Evolutionary conservation across 1,140 invertebrate genomes (phyloP).

Genomic region (Lerema accius): DNA sequence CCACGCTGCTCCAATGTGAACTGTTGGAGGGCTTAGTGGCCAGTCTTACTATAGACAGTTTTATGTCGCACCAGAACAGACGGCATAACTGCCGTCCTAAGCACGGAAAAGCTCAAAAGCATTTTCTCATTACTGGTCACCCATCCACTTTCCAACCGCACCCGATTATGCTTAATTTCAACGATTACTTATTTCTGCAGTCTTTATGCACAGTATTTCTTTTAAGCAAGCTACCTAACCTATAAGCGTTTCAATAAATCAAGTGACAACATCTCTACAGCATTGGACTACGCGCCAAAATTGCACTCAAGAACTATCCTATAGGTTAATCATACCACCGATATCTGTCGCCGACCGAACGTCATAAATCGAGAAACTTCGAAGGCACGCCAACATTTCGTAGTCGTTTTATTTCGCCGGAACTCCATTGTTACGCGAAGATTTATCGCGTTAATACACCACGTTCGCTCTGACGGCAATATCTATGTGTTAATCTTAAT

Average conservation of each 20-base stretch:
- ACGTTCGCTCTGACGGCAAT: slow-evolving; percentile 38
- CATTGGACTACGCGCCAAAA: slow-evolving; percentile 4
- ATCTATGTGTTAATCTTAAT: slow-evolving; percentile 27
- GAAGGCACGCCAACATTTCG: slow-evolving; percentile 40
- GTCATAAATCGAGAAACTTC: slow-evolving; percentile 51
- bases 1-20: too few relatives aligned
- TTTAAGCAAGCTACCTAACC: too few relatives aligned
- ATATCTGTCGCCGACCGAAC: slow-evolving; percentile 30
- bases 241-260: neutral
- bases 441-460: slow-evolving; percentile 55
- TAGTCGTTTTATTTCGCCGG: slow-evolving; percentile 50
- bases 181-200: too few relatives aligned
- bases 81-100: too few relatives aligned
- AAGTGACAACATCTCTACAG: neutral
- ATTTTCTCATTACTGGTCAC: too few relatives aligned
- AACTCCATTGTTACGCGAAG: slow-evolving; percentile 47
- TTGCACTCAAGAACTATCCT: slow-evolving; percentile 9
- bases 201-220: too few relatives aligned
- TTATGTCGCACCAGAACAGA: too few relatives aligned
- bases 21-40: too few relatives aligned
- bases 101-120: too few relatives aligned
- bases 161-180: too few relatives aligned
- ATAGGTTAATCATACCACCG: slow-evolving; percentile 22
- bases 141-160: too few relatives aligned
- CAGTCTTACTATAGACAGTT: too few relatives aligned